A percentile compares a stretch with the other conserved stretches of the same genome.
phyloP scores from a whole-genome alignment of 1,140 invertebrate genomes.

The Cydia fagiglandana region DNA sequence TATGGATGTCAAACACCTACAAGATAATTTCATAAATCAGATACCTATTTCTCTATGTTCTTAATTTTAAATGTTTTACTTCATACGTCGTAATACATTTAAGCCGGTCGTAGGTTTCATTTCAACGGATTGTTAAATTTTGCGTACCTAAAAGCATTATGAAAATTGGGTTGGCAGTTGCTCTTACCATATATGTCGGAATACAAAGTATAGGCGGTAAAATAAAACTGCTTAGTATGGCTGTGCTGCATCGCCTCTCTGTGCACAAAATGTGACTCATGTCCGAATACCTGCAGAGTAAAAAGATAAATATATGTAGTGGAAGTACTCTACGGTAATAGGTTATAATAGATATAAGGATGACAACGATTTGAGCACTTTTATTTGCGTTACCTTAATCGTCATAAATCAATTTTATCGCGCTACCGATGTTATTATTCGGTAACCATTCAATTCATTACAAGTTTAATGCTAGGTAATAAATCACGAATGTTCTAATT shows the following conservation, averaged over 20 bases:
- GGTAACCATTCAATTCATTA: background rate
- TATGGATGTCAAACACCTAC: slow-evolving; percentile 73
- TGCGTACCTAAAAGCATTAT: background rate
- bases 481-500: background rate
- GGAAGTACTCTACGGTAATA: no score
- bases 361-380: background rate
- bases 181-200: slow-evolving; percentile 85
- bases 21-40: background rate
- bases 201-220: slow-evolving; percentile 87
- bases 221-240: slow-evolving; percentile 86
- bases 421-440: background rate
- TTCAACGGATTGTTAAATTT: background rate
- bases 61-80: background rate
- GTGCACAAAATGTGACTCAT: slow-evolving; percentile 81
- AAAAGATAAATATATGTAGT: background rate
- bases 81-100: background rate
- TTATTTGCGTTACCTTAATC: background rate
- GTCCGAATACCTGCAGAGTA: slow-evolving; percentile 61
- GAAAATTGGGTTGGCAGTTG: slow-evolving; percentile 30
- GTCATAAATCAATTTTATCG: background rate
- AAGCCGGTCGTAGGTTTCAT: background rate
- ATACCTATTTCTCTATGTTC: background rate
- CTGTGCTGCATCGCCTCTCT: slow-evolving; percentile 84
- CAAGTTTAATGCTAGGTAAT: background rate
- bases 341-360: background rate